Evolutionary conservation across 2,113 vertebrate species (phyloP), one percentile per base, ranked within the genome.

Genomic region (Lasiurus cinereus): DNA sequence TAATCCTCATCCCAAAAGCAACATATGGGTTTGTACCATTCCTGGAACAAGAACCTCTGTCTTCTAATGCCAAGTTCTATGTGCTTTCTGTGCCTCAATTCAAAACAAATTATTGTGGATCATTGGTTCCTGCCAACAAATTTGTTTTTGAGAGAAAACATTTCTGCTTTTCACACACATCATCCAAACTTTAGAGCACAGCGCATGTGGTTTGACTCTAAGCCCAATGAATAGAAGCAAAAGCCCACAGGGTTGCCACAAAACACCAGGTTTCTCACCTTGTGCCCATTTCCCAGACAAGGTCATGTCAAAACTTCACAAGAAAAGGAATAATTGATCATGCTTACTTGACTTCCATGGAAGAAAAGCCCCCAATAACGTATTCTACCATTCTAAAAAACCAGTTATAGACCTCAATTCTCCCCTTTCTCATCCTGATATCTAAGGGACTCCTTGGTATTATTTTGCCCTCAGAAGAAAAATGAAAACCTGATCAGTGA

Each of bases 71-170:
- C 91, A 85, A 48, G 16, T 27, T 36, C 14, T 31, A 22, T 67
- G 36, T 59, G 90, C n/a, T 94, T 86, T 86, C 56, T 74, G 8
- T 66, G 19, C 72, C 76, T 96, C 56, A 56, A 46, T 46, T 77
- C 54, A 76, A 89, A 91, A 70, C 5, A 82, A 59, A 93, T 90
- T 73, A 94, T 64, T 56, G 52, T 92, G 88, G 67, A n/a, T 85
- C 85, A 95, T 21, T 87, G 84, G 24, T 29, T 92, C 21, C 76
- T 66, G 46, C 18, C 87, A 74, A 43, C 6, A 76, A 56, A 79
- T 74, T 83, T 73, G 36, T 76, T 95, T 93, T 79, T 77, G 89
- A 86, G 62, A 62, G 46, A 46, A 93, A 87, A 83, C 1, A 36
- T 54, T 90, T 67, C 70, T 93, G n/a, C 46, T 29, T 88, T 87